These are phyloP conservation scores for Bombus affinis DNA, from an alignment of 1,140 invertebrate genomes.

Conservation along the genomic window DNA sequence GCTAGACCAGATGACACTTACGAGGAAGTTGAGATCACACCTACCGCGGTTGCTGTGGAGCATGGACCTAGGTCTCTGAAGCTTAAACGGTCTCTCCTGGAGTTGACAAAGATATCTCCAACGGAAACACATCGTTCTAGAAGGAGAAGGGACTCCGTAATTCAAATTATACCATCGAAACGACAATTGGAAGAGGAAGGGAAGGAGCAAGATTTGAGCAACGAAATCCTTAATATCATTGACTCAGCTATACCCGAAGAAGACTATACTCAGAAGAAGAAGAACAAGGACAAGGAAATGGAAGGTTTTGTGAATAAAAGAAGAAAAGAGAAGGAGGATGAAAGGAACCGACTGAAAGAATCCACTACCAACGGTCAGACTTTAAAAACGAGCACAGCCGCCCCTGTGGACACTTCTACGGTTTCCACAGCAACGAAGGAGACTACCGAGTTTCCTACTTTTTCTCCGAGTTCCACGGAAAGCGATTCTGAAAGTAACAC, in stretches of 20 bases:
- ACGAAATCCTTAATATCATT: conserved; percentile 80
- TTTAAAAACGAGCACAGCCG: background rate
- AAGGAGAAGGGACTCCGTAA: conserved; percentile 67
- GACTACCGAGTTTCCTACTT: background rate
- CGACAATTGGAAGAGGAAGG: conserved; percentile 66
- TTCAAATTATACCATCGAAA: conserved; percentile 78
- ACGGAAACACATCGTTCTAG: conserved; percentile 1
- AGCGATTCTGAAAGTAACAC: background rate
- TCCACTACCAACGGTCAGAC: conserved; percentile 3
- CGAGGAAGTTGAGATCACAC: conserved; percentile 74
- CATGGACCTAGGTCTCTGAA: conserved; percentile 82
- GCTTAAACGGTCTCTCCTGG: conserved; percentile 38
- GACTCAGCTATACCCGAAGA: conserved; percentile 74
- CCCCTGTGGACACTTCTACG: background rate
- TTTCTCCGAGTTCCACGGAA: conserved; percentile 21
- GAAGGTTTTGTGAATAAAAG: conserved; percentile 57
- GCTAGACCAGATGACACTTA: conserved; percentile 65
- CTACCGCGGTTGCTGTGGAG: conserved; percentile 79
- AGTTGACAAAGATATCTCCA: background rate
- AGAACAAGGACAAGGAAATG: conserved; percentile 38
- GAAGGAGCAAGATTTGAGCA: conserved; percentile 76
- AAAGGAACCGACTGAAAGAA: conserved; percentile 19
- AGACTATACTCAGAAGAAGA: conserved; percentile 24
- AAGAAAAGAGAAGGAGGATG: conserved; percentile 63
- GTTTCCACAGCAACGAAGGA: background rate